A percentile compares a stretch with the other conserved stretches of the same genome.
These are phyloP conservation scores for Mirza zaza DNA, from an alignment of 2,113 vertebrate genomes.

Conservation along the genomic window DNA sequence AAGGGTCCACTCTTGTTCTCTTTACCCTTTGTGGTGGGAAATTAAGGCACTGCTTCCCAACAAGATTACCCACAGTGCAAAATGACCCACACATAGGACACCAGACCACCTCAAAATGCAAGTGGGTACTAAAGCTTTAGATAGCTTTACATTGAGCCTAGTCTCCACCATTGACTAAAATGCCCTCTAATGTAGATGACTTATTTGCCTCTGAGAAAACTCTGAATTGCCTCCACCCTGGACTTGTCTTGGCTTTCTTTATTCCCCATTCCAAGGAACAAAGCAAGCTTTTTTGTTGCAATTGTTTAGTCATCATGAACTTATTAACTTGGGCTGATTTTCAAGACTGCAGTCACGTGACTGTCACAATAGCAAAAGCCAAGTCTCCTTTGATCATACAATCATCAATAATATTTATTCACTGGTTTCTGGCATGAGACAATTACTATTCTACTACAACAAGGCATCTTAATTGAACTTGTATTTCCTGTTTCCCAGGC, in stretches of 20 bases:
- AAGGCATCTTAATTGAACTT: constrained; percentile 43
- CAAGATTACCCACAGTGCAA: background rate
- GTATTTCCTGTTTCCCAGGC: constrained; percentile 67
- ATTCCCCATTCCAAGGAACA: background rate
- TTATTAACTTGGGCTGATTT: constrained; percentile 33
- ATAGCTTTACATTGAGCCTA: background rate
- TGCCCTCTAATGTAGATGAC: background rate
- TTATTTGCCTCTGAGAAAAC: background rate
- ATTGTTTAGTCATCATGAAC: background rate
- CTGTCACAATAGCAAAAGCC: background rate
- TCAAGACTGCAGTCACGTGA: background rate
- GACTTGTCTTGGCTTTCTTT: background rate
- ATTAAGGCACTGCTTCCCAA: background rate
- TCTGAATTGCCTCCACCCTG: background rate
- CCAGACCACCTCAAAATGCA: background rate
- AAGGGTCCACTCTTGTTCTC: background rate
- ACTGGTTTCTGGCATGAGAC: background rate
- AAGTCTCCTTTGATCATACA: constrained; percentile 30
- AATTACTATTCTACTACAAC: constrained; percentile 31
- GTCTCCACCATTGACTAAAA: background rate
- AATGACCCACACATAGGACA: background rate
- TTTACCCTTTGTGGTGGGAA: background rate
- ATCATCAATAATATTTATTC: constrained; percentile 34
- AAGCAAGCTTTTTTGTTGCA: background rate
- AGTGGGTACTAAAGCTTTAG: background rate